Evolutionary conservation across 2,888 invertebrate species (phyloP).

Genomic region (Yponomeuta sedellus): DNA sequence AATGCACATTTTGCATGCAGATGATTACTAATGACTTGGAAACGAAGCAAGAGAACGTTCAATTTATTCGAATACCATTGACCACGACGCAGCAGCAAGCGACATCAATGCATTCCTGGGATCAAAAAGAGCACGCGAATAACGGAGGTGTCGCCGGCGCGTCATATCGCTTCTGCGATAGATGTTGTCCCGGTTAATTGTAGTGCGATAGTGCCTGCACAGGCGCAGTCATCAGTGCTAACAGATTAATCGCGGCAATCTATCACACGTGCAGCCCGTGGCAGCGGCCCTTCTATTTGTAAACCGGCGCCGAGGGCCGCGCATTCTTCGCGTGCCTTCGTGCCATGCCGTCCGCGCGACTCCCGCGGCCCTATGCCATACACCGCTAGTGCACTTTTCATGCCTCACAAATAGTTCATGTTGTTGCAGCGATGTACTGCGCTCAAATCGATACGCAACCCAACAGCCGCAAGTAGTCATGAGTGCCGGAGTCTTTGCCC

Average conservation of each 20-base stretch:
- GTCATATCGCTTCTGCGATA: slow-evolving; percentile 18
- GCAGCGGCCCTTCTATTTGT: slow-evolving; percentile 74
- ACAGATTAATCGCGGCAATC: slow-evolving; percentile 68
- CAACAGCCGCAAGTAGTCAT: slow-evolving; percentile 1
- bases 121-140: slow-evolving; percentile 1
- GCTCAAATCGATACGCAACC: slow-evolving; percentile 21
- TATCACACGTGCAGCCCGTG: slow-evolving; percentile 69
- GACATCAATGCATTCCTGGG: neutral
- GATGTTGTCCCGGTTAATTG: slow-evolving; percentile 14
- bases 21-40: neutral
- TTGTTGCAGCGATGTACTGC: slow-evolving; percentile 44
- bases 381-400: slow-evolving; percentile 26
- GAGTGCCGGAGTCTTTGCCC: slow-evolving; percentile 21
- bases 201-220: slow-evolving; percentile 28
- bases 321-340: slow-evolving; percentile 67
- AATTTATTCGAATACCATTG: neutral
- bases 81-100: neutral
- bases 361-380: slow-evolving; percentile 30
- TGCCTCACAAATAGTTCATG: slow-evolving; percentile 25
- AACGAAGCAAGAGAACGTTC: neutral
- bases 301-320: slow-evolving; percentile 73
- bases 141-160: neutral
- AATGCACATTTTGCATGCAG: neutral
- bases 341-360: slow-evolving; percentile 48
- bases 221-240: slow-evolving; percentile 56